Evolutionary conservation across 2,113 vertebrate species (phyloP).

Genomic region (Cinclus mexicanus): DNA sequence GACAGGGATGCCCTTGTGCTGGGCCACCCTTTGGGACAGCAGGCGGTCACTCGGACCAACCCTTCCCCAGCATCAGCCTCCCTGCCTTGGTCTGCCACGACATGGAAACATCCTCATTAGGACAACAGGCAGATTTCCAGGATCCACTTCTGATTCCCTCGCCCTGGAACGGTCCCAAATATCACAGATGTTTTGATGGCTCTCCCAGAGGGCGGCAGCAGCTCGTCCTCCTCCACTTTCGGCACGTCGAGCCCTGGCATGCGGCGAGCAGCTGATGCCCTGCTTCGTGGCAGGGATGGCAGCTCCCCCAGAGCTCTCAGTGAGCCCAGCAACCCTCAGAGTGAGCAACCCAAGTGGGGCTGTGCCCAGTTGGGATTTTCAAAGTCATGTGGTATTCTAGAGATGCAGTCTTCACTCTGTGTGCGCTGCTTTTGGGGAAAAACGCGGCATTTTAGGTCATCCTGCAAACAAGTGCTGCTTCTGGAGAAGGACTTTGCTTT

Average conservation of each 20-base stretch:
- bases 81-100: neutral
- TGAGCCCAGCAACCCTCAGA: neutral
- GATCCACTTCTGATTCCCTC: constrained; percentile 49
- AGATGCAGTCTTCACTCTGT: neutral
- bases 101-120: constrained; percentile 62
- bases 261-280: neutral
- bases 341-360: rapidly evolving
- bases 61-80: neutral
- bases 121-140: constrained; percentile 63
- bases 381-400: neutral
- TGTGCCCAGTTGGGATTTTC: neutral
- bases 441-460: neutral
- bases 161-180: constrained; percentile 62
- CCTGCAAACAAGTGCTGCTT: neutral
- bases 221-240: constrained; percentile 23
- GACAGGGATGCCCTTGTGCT: neutral
- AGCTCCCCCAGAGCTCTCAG: neutral
- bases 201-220: constrained; percentile 58
- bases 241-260: constrained; percentile 27
- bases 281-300: rapidly evolving
- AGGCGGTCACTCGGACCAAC: constrained; percentile 2
- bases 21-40: constrained; percentile 4
- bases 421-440: neutral
- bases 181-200: constrained; percentile 67
- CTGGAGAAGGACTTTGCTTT: neutral